phyloP scores from a whole-genome alignment of 2,113 vertebrate species.

The Climacteris rufus region DNA sequence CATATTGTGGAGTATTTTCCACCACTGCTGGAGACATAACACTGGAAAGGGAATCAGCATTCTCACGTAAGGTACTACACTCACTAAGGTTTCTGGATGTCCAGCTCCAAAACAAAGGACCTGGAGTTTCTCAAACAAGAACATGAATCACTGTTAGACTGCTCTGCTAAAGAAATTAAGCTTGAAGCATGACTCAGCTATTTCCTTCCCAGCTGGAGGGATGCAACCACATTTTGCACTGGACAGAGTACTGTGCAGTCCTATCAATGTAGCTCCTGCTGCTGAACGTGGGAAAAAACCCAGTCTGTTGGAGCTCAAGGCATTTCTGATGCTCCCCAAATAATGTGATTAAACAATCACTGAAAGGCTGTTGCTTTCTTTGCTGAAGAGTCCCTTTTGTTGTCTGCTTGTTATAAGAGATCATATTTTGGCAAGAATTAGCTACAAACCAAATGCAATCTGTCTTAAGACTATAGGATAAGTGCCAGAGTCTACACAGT shows the following conservation, averaged over 20 bases:
- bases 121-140: background rate
- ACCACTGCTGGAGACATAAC: background rate
- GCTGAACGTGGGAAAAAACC: background rate
- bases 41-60: rapidly evolving
- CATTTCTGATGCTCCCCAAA: background rate
- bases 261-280: background rate
- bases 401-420: background rate
- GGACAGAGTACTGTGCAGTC: background rate
- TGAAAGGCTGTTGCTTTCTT: background rate
- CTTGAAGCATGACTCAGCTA: background rate
- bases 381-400: background rate
- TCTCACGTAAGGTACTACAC: background rate
- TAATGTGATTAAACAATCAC: background rate
- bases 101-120: background rate
- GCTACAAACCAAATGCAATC: background rate
- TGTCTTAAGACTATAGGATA: background rate
- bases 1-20: background rate
- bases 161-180: background rate
- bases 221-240: background rate
- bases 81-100: background rate
- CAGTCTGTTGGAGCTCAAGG: background rate
- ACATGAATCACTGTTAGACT: background rate
- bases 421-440: background rate
- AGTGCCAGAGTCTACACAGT: background rate
- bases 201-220: background rate